phyloP scores from a whole-genome alignment of 2,888 invertebrate genomes.

The Metalampra italica region DNA sequence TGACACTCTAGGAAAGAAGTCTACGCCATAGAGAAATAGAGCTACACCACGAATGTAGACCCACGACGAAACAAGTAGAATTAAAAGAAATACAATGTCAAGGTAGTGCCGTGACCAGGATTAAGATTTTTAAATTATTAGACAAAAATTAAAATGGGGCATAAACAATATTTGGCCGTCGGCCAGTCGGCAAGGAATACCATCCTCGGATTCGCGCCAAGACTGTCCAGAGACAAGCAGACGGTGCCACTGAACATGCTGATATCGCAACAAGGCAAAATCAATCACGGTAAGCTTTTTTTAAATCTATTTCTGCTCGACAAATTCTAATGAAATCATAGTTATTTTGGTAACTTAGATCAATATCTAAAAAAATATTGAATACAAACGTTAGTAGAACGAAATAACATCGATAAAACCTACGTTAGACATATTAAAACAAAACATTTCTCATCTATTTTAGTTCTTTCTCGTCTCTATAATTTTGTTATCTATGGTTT shows the following conservation, averaged over 20 bases:
- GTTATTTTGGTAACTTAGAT: too few species aligned
- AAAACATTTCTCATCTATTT: too few species aligned
- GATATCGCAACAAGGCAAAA: constrained; percentile 86
- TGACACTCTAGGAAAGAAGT: background rate
- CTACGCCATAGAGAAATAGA: background rate
- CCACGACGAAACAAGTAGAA: background rate
- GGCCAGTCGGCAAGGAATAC: constrained; percentile 85
- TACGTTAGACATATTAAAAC: too few species aligned
- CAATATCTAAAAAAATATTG: too few species aligned
- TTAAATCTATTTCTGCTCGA: too few species aligned
- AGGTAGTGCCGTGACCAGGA: background rate
- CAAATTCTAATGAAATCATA: too few species aligned
- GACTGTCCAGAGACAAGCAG: constrained; percentile 51
- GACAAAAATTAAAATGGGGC: constrained; percentile 78
- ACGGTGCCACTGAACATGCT: constrained; percentile 86
- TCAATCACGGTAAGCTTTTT: constrained; percentile 86
- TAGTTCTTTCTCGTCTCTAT: too few species aligned
- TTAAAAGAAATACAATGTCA: background rate
- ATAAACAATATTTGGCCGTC: constrained; percentile 88
- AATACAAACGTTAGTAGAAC: too few species aligned
- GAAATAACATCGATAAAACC: too few species aligned
- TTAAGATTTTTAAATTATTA: background rate
- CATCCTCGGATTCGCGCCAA: constrained; percentile 81
- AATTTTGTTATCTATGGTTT: too few species aligned
- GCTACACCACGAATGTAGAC: background rate